A percentile compares a stretch with the other conserved stretches of the same genome.
phyloP scores from a whole-genome alignment of 2,113 vertebrate genomes.

The Anthoscopus minutus region DNA sequence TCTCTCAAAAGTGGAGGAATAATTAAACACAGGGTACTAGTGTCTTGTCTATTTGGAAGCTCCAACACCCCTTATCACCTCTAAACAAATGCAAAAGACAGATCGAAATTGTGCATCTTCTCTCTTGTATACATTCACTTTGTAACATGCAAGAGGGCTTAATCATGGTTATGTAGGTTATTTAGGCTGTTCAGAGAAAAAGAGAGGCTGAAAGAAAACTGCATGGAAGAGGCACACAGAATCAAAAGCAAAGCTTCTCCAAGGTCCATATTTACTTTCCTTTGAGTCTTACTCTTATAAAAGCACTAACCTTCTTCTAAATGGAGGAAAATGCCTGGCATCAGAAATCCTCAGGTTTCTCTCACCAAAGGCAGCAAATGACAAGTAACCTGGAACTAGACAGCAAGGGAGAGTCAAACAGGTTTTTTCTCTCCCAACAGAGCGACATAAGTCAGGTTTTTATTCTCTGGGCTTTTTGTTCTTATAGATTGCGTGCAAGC shows the following conservation, averaged over 20 bases:
- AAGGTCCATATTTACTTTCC: background rate
- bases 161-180: background rate
- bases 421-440: background rate
- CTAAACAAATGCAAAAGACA: background rate
- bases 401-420: background rate
- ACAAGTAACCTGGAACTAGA: background rate
- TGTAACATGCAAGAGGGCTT: background rate
- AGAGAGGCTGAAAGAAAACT: background rate
- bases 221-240: background rate
- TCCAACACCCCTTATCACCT: background rate
- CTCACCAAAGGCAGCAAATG: background rate
- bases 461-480: background rate
- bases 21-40: slow-evolving; percentile 6
- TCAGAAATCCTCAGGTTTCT: background rate
- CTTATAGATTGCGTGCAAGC: background rate
- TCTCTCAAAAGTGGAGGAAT: background rate
- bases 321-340: background rate
- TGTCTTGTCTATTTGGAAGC: background rate
- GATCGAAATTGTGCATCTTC: background rate
- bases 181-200: background rate
- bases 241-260: background rate
- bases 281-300: background rate
- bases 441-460: background rate
- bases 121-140: background rate
- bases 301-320: background rate